phyloP scores from a whole-genome alignment of 2,888 invertebrate genomes.

The Leptopilina drosophilae region DNA sequence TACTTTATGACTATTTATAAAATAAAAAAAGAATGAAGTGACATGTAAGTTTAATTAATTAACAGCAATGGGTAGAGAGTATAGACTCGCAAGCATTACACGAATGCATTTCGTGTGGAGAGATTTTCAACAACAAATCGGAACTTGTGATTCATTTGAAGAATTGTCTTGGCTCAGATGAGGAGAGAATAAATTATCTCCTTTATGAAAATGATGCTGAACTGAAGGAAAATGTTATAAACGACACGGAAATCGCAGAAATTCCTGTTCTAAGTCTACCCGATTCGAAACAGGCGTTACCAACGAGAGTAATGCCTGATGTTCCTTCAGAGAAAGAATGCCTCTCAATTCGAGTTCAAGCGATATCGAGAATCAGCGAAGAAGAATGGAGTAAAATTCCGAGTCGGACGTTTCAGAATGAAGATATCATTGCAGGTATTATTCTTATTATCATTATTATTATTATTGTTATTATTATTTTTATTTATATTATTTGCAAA shows the following conservation, averaged over 20 bases:
- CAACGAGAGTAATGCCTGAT: not conserved
- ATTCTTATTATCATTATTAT: too few species aligned
- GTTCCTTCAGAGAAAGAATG: not conserved
- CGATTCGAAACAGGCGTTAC: not conserved
- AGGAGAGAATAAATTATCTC: not conserved
- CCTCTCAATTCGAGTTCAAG: slow-evolving; percentile 59
- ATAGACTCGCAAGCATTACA: not conserved
- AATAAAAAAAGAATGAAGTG: too few species aligned
- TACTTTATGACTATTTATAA: too few species aligned
- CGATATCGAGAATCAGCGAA: slow-evolving; percentile 61
- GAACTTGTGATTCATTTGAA: slow-evolving; percentile 85
- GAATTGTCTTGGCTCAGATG: slow-evolving; percentile 78
- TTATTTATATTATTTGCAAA: too few species aligned
- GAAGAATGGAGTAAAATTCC: slow-evolving; percentile 62
- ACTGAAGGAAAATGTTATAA: not conserved
- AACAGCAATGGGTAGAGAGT: not conserved
- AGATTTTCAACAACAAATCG: slow-evolving; percentile 85
- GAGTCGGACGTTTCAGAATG: not conserved
- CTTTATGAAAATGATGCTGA: not conserved
- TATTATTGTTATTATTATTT: too few species aligned
- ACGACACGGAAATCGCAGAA: not conserved
- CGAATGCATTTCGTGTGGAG: slow-evolving; percentile 78
- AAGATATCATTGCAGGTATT: not conserved
- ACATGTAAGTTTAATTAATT: not conserved
- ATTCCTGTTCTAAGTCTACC: not conserved